Base-by-base conservation (phyloP, 37 sponge, comb jelly and placozoan species). In the Cladorhizidae sp. region DNA sequence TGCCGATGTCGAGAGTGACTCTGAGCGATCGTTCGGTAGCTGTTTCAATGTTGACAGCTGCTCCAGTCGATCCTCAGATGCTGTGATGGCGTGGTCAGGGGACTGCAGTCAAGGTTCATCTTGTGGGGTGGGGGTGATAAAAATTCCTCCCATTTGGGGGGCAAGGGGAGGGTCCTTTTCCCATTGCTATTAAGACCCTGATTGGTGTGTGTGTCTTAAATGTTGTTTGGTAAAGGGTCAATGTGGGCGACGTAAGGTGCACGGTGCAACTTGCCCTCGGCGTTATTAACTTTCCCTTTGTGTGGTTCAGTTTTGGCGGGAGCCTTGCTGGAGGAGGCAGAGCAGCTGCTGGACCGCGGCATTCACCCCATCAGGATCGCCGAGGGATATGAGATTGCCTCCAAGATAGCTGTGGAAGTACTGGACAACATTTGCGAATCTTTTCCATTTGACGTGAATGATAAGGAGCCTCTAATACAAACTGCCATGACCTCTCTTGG, bases 401-500 rank as follows among this genome's bases (percentile, higher is more conserved):
- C 93, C 17, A 75, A 82, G 33, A 74, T 95, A 23, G 93, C 99
- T 39, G 76, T 95, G 21, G 79, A 91, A 26, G 71, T 81, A 32
- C 76, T 98, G 51, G 92, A 95, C 38, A 54, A 85, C 64, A 95
- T 98, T 37, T 73, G 86, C 22, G 99, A 98, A 21, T 52, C 62
- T 32, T 95, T 88, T 64, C 96, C 92, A 40, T 88, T 95, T 20
- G 83, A 86, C 50, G 41, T 49, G n/a, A 79, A 87, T 42, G 74
- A 93, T 69, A 85, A 39, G 28, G 96, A 98, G 57, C 85, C 89
- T n/a, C 92, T 98, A 31, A 77, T 98, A 18, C 84, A 93, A 70
- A 93, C 94, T 14, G 99, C 99, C 73, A 87, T 98, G 91, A 98
- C 99, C 9, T 93, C 99, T 3, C 90, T 98, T 2, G 96, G 99